Conservation (phyloP, 2,888 invertebrate genomes). For the Notodonta dromedarius region DNA sequence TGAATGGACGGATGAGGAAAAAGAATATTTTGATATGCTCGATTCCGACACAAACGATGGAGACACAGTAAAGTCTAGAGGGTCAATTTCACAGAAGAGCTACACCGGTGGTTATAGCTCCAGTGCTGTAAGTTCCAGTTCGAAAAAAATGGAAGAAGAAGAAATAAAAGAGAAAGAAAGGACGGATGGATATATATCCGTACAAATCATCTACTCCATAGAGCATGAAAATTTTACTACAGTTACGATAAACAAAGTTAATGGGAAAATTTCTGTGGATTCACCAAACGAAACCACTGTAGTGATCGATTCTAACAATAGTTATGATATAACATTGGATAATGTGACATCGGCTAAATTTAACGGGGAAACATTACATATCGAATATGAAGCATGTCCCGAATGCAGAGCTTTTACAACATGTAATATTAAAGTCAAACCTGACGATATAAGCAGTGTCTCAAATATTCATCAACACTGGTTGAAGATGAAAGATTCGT, state of each 20-base stretch:
- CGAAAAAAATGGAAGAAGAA: slow-evolving; percentile 50
- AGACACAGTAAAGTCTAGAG: slow-evolving; percentile 46
- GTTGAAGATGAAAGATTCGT: slow-evolving; percentile 72
- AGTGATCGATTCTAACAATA: slow-evolving; percentile 51
- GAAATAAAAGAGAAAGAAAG: slow-evolving; percentile 39
- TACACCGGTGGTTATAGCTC: slow-evolving; percentile 27
- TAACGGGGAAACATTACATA: slow-evolving; percentile 59
- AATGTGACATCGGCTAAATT: slow-evolving; percentile 60
- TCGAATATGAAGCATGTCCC: slow-evolving; percentile 62
- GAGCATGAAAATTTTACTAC: slow-evolving; percentile 83
- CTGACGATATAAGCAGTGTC: slow-evolving; percentile 42
- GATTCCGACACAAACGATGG: slow-evolving; percentile 45
- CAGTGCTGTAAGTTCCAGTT: slow-evolving; percentile 39
- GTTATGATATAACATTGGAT: slow-evolving; percentile 64
- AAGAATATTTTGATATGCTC: slow-evolving; percentile 54
- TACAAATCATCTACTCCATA: slow-evolving; percentile 61
- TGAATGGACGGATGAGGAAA: slow-evolving; percentile 72
- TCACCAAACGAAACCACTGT: slow-evolving; percentile 67
- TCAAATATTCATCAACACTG: slow-evolving; percentile 53
- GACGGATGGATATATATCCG: slow-evolving; percentile 67
- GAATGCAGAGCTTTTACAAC: slow-evolving; percentile 60
- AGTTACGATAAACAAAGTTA: slow-evolving; percentile 70
- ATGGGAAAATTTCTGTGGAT: slow-evolving; percentile 56
- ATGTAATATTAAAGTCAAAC: slow-evolving; percentile 59
- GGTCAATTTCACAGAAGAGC: slow-evolving; percentile 56